Base-by-base conservation (phyloP, 2,113 vertebrate genomes). In the Brevimyrus niger region DNA sequence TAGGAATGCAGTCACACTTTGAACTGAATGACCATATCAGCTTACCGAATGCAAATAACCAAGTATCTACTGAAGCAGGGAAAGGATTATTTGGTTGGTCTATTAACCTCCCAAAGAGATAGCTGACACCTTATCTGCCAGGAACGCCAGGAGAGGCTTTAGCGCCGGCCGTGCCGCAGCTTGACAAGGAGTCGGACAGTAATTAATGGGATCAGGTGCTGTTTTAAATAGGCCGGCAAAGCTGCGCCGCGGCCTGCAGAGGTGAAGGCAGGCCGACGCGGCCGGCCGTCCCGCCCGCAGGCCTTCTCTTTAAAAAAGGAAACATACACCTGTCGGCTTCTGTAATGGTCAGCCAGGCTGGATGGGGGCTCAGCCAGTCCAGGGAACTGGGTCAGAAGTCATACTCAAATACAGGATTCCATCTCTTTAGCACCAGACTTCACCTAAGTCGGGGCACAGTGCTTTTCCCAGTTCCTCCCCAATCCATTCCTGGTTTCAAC, bases 41-140 rank as follows among this genome's bases (percentile, higher is more conserved):
- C 91, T 93, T 93, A 93, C 93, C 90, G 83, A 92, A 93, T 93
- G 91, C 93, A 93, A 93, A 93, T 93, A 93, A 90, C 90, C 91
- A 91, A 92, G 92, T 92, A 92, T 92, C 92, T 92, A 92, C 89
- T 90, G 91, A 89, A 92, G 91, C 91, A 91, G 92, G 89, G 90
- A 91, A 91, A 82, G 92, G 93, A 93, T 93, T 93, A 92, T 90
- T 90, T 91, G 90, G 91, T 92, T 90, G 93, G 91, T 93, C 92
- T 93, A 93, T 93, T 93, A 93, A 93, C 92, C 93, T 93, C 91
- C 92, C 90, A 90, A 91, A 92, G 93, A 92, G 93, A 92, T 93
- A 93, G 91, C 93, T 92, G 92, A 93, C 93, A 93, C 92, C 93
- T 93, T 93, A 93, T 93, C 93, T 92, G 84, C 87, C 89, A 85